These are phyloP conservation scores for Lepisosteus oculatus DNA, from an alignment of 2,113 vertebrate species.

Conservation along the genomic window DNA sequence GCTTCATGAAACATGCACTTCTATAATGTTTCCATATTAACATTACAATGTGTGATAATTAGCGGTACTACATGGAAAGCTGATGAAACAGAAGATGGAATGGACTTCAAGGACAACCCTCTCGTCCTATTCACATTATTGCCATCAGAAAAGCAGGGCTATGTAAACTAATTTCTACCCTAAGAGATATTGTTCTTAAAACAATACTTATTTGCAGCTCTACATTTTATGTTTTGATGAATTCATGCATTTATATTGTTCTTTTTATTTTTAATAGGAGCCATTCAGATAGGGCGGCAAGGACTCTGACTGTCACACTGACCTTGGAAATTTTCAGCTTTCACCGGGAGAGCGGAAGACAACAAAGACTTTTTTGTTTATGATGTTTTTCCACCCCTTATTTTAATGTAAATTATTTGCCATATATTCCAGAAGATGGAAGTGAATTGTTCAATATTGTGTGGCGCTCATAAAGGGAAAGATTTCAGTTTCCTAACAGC, in stretches of 20 bases:
- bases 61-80: too few species aligned
- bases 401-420: slow-evolving; percentile 10
- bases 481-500: slow-evolving; percentile 72
- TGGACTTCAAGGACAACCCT: too few species aligned
- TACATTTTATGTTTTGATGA: slow-evolving; percentile 1
- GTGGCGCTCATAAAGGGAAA: slow-evolving; percentile 66
- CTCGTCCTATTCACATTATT: too few species aligned
- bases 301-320: slow-evolving; percentile 6
- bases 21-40: too few species aligned
- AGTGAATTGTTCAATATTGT: slow-evolving; percentile 71
- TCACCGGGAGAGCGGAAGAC: slow-evolving; percentile 1
- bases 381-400: slow-evolving; percentile 15
- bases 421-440: slow-evolving; percentile 62
- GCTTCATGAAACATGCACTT: too few species aligned
- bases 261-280: not conserved
- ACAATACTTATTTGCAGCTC: not conserved
- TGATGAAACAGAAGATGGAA: too few species aligned
- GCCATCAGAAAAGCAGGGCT: not conserved
- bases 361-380: slow-evolving; percentile 10
- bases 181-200: not conserved
- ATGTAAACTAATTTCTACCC: slow-evolving; percentile 6
- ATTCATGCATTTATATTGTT: not conserved
- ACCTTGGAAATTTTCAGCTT: slow-evolving; percentile 11
- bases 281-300: not conserved
- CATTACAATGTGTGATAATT: too few species aligned